Evolutionary conservation across 2,888 invertebrate species (phyloP), one percentile per base, ranked within the genome.

Genomic region (Polymixis lichenea): DNA sequence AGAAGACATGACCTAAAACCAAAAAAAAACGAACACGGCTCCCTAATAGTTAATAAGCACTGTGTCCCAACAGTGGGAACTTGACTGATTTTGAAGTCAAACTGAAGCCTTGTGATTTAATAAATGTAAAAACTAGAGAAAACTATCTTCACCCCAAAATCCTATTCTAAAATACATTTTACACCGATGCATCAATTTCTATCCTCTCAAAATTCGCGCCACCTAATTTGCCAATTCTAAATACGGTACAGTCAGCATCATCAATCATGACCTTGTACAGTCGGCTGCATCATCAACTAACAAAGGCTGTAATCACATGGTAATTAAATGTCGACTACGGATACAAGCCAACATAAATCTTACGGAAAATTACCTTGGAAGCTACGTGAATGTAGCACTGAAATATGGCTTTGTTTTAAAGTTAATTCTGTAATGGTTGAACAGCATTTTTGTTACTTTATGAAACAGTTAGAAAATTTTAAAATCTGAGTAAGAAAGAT

Each of bases 321-420:
- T 94, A 94, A 94, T 94, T 92, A 92, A 92, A 91, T 89, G 88
- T 85, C 79, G 85, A 80, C 82, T 82, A 78, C 91, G 92, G 92
- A 92, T 91, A 91, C 91, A 83, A 17, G 86, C 0, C 13, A 60
- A n/a, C 77, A 88, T 87, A 88, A 88, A 88, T 87, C 88, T 87
- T 78, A 65, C 43, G 46, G 77, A 80, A n/a, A n/a, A 87, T 86
- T 87, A 82, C 73, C 82, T 76, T 68, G 49, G 72, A 60, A 68
- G 60, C 64, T 61, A 58, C 65, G 69, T 51, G 71, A n/a, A 75
- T 74, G 72, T 80, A 66, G 68, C 60, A 15, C 58, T 84, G 60
- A 87, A 87, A 81, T 87, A 85, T 72, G 19, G 72, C 46, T 65
- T 71, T 70, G 73, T 77, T 83, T 80, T 69, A 83, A 53, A 55